phyloP scores from a whole-genome alignment of 2,113 vertebrate species.

The Gulo gulo region DNA sequence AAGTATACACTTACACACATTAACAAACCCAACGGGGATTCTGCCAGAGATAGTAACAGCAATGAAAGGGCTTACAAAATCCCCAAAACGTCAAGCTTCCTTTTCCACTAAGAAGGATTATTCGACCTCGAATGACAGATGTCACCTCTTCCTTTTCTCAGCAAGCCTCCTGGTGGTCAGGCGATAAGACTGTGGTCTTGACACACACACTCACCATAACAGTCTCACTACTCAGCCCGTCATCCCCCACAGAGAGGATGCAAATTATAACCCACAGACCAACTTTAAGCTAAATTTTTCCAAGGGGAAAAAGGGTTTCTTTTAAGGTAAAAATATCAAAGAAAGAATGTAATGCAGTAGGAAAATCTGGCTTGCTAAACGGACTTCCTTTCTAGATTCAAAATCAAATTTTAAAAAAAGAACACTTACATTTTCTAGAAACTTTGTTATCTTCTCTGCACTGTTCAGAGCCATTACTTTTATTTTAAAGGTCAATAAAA shows the following conservation, averaged over 20 bases:
- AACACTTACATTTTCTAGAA: conserved; percentile 93
- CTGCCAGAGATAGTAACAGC: not conserved
- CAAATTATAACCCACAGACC: not conserved
- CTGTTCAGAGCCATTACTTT: conserved; percentile 90
- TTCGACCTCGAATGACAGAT: not conserved
- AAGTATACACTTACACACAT: not conserved
- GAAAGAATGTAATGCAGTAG: not conserved
- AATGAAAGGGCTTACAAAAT: not conserved
- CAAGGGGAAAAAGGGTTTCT: not conserved
- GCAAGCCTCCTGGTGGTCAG: fast-evolving
- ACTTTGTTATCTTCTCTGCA: conserved; percentile 89
- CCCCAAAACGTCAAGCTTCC: not conserved
- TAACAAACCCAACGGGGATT: not conserved
- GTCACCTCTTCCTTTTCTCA: not conserved
- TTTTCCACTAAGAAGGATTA: not conserved
- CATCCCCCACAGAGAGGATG: not conserved
- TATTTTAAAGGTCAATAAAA: conserved; percentile 96
- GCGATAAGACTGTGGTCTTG: not conserved
- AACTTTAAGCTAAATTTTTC: not conserved
- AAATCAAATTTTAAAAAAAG: conserved; percentile 19
- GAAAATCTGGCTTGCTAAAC: not conserved
- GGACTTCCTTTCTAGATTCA: not conserved
- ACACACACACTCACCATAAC: fast-evolving
- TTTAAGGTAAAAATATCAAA: not conserved
- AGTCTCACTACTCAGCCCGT: not conserved